Conservation (phyloP, 1,140 invertebrate species). For the Drosophila arizonae region DNA sequence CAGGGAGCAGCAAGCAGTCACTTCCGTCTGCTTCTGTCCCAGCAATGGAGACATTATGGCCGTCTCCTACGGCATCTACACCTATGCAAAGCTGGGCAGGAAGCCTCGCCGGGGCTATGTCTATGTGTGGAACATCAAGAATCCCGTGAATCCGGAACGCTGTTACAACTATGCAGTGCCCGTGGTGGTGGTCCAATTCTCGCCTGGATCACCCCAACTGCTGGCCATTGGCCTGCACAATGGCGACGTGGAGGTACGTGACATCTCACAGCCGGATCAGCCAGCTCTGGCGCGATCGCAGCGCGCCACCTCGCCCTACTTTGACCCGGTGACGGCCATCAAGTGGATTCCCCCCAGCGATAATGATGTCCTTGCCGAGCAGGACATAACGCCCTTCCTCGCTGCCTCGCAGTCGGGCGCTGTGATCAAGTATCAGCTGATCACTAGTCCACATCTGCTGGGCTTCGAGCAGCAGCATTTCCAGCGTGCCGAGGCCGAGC, state of each 20-base stretch:
- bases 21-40: slow-evolving; percentile 86
- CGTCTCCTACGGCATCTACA: slow-evolving; percentile 88
- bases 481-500: slow-evolving; percentile 85
- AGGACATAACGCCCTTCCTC: slow-evolving; percentile 82
- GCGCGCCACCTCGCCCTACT: slow-evolving; percentile 84
- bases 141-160: slow-evolving; percentile 91
- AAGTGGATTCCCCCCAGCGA: slow-evolving; percentile 84
- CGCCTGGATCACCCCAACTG: slow-evolving; percentile 87
- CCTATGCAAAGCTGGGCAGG: slow-evolving; percentile 26
- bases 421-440: slow-evolving; percentile 84
- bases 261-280: slow-evolving; percentile 84
- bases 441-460: slow-evolving; percentile 74
- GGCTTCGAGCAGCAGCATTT: slow-evolving; percentile 86
- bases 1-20: slow-evolving; percentile 82
- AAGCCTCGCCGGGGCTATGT: slow-evolving; percentile 77
- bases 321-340: slow-evolving; percentile 87
- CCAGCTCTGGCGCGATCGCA: slow-evolving; percentile 84
- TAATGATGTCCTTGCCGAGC: slow-evolving; percentile 75
- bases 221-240: slow-evolving; percentile 91
- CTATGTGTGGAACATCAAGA: slow-evolving; percentile 93
- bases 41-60: slow-evolving; percentile 87
- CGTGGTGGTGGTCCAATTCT: slow-evolving; percentile 90
- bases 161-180: slow-evolving; percentile 87
- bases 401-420: slow-evolving; percentile 85
- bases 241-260: slow-evolving; percentile 89